Percentiles rank a stretch among this genome's conserved stretches.
These are phyloP conservation scores for Philopedon plagiatum DNA, from an alignment of 2,888 invertebrate genomes.

Conservation along the genomic window DNA sequence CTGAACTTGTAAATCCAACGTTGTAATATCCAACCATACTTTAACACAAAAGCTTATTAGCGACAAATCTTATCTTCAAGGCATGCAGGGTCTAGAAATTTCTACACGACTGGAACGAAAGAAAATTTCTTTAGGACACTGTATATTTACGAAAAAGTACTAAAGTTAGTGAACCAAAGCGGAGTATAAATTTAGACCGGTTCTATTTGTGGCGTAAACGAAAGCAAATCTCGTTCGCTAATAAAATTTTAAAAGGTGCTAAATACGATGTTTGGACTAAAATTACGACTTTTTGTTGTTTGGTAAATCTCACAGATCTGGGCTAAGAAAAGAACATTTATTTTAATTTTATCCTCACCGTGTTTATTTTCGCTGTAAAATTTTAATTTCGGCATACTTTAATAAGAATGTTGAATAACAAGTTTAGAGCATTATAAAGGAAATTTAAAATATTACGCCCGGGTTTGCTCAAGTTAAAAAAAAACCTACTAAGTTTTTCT, in stretches of 20 bases:
- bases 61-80: too few species aligned
- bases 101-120: too few species aligned
- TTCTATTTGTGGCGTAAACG: constrained; percentile 37
- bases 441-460: too few species aligned
- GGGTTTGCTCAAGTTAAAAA: too few species aligned
- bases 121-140: too few species aligned
- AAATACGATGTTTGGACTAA: constrained; percentile 38
- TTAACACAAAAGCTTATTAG: too few species aligned
- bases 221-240: constrained; percentile 37
- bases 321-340: constrained; percentile 27
- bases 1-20: too few species aligned
- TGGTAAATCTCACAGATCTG: constrained; percentile 17
- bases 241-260: constrained; percentile 43
- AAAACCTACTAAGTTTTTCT: too few species aligned
- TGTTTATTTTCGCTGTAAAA: constrained; percentile 11
- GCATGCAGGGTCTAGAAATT: too few species aligned
- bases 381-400: not conserved
- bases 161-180: constrained; percentile 31
- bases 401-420: not conserved
- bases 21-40: too few species aligned
- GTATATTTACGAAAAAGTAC: constrained; percentile 4
- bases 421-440: not conserved
- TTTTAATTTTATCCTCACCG: not conserved
- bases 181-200: constrained; percentile 36
- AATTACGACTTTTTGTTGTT: constrained; percentile 39